These are phyloP conservation scores for Trichosurus vulpecula DNA, from an alignment of 2,797 vertebrate genomes.

Conservation along the genomic window DNA sequence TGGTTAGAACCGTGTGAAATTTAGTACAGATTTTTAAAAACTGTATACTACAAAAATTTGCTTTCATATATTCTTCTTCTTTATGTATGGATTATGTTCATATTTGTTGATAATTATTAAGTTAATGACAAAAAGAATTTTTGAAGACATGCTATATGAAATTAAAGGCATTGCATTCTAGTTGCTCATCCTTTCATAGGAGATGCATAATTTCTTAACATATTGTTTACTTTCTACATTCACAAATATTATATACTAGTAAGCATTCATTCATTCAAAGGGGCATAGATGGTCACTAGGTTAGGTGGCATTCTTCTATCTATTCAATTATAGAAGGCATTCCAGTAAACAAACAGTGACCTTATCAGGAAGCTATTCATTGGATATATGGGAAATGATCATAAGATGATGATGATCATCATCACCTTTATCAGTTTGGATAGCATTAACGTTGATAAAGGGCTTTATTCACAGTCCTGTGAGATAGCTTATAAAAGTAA, in stretches of 20 bases:
- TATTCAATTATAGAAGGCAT: constrained; percentile 25
- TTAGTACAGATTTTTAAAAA: background rate
- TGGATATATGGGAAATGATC: constrained; percentile 29
- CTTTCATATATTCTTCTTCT: background rate
- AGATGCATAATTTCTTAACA: background rate
- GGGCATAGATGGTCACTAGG: background rate
- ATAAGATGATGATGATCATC: background rate
- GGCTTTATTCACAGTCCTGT: background rate
- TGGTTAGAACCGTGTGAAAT: background rate
- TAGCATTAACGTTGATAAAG: background rate
- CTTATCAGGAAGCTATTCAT: background rate
- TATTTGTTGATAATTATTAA: too few species aligned
- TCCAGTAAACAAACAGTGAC: background rate
- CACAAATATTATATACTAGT: background rate
- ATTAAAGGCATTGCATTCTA: background rate
- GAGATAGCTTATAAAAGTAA: background rate
- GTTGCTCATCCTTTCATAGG: background rate
- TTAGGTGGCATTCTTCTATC: background rate
- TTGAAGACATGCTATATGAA: background rate
- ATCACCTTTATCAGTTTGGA: background rate
- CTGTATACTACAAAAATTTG: background rate
- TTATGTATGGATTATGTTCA: too few species aligned
- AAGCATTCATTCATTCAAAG: background rate
- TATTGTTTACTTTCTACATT: background rate
- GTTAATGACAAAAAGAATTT: background rate